Percentiles rank a stretch among this genome's conserved stretches.
Conservation (phyloP, 1,140 invertebrate genomes). For the Nephila pilipes region DNA sequence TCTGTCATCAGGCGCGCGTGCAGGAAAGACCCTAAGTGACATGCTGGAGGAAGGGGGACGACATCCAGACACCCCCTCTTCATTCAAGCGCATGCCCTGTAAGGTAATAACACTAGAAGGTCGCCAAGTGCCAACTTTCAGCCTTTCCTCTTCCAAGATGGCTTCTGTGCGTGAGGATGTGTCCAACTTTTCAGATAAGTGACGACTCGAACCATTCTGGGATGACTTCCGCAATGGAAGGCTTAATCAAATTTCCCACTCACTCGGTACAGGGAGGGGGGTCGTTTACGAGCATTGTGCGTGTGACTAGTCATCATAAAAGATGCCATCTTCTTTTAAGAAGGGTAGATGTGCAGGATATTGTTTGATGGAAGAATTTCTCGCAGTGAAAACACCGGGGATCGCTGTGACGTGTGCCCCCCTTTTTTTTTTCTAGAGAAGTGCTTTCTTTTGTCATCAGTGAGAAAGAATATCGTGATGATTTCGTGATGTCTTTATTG, state of each 20-base stretch:
- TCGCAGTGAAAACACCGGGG: background rate
- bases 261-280: background rate
- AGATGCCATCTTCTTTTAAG: conserved; percentile 1
- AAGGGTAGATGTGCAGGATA: background rate
- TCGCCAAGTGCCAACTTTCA: background rate
- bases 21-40: background rate
- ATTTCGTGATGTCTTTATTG: conserved; percentile 5
- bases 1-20: conserved; percentile 29
- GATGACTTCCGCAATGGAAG: background rate
- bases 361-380: background rate
- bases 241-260: conserved; percentile 26
- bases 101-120: conserved; percentile 13
- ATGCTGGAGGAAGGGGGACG: background rate
- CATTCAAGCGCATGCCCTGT: background rate
- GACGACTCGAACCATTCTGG: background rate
- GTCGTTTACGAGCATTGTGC: conserved; percentile 36
- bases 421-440: background rate
- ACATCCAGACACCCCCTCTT: background rate
- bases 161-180: conserved; percentile 6
- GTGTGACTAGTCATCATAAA: conserved; percentile 15
- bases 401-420: background rate
- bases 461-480: background rate
- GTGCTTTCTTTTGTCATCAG: background rate
- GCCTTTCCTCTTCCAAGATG: background rate
- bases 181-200: background rate